Evolutionary conservation across 2,888 invertebrate genomes (phyloP).

Genomic region (Phalera bucephala): DNA sequence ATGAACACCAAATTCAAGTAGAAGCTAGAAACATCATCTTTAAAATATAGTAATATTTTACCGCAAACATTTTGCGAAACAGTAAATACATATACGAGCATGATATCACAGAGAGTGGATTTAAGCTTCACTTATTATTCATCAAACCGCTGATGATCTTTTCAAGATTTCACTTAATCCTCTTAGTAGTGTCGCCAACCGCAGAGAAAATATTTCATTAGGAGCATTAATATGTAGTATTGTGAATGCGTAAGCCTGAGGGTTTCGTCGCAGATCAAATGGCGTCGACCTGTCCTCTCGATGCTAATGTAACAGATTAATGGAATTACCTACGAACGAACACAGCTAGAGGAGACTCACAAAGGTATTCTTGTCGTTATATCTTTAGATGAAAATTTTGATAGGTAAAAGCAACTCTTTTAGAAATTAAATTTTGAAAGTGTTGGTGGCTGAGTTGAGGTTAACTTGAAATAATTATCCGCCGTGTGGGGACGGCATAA

Average conservation of each 20-base stretch:
- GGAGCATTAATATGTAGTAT: constrained; percentile 54
- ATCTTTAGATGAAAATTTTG: constrained; percentile 27
- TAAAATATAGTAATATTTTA: no score
- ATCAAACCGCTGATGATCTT: constrained; percentile 29
- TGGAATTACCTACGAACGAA: constrained; percentile 60
- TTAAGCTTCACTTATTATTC: background rate
- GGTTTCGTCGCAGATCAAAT: constrained; percentile 57
- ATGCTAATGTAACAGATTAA: constrained; percentile 71
- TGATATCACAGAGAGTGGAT: background rate
- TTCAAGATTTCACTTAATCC: constrained; percentile 41
- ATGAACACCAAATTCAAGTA: no score
- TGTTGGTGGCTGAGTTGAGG: no score
- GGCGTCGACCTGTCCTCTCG: constrained; percentile 58
- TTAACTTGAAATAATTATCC: no score
- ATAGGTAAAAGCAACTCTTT: background rate
- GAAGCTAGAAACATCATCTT: no score
- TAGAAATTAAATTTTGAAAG: no score
- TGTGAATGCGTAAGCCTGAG: constrained; percentile 49
- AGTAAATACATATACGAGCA: no score
- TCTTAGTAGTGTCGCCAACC: constrained; percentile 27
- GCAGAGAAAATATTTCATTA: constrained; percentile 55
- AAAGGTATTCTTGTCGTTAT: constrained; percentile 52
- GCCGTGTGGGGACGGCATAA: no score
- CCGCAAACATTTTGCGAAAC: no score
- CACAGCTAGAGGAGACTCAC: constrained; percentile 42